Percentiles rank a stretch among this genome's conserved stretches.
Conservation (phyloP, 2,113 vertebrate genomes). For the Phocoena sinus region DNA sequence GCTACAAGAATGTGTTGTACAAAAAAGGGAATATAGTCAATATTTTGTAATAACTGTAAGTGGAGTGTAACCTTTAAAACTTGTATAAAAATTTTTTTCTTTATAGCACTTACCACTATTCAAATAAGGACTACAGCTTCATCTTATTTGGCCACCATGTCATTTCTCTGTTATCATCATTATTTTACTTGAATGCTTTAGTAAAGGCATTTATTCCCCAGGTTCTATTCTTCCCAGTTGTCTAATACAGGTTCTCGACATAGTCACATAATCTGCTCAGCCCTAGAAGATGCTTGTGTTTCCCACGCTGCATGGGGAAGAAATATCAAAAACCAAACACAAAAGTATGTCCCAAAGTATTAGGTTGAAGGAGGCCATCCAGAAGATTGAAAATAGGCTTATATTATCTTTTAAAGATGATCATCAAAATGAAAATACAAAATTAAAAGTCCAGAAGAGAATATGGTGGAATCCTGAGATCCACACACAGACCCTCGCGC, state of each 20-base stretch:
- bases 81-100: background rate
- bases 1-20: background rate
- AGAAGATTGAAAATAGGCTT: background rate
- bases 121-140: background rate
- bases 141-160: background rate
- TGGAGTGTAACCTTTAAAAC: background rate
- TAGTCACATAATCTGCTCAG: too few species aligned
- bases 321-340: background rate
- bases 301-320: background rate
- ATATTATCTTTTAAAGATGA: background rate
- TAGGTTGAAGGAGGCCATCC: background rate
- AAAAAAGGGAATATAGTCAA: background rate
- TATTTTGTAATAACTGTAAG: background rate
- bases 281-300: background rate
- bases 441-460: background rate
- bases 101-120: background rate
- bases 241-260: background rate
- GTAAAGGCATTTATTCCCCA: background rate
- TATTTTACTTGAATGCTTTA: background rate
- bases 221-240: rapidly evolving
- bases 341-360: background rate
- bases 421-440: background rate
- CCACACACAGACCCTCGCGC: background rate
- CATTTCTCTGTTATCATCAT: background rate
- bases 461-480: background rate